Percentiles rank a stretch among this genome's conserved stretches.
Evolutionary conservation across 1,140 invertebrate species (phyloP).

Genomic region (Euura lappo): DNA sequence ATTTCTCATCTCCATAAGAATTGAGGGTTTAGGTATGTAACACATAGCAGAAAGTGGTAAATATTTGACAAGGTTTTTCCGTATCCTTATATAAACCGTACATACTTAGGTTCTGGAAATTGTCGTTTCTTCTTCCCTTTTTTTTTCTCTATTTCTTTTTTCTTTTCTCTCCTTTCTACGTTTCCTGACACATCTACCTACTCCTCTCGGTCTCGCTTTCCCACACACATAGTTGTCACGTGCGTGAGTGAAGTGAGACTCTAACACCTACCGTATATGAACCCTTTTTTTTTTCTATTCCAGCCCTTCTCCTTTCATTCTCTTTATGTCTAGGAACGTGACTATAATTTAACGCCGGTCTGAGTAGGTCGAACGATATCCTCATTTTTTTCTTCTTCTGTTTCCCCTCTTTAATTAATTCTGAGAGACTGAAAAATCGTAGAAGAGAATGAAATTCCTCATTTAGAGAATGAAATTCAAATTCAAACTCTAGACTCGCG

Average conservation of each 20-base stretch:
- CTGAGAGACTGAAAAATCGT: too few species aligned
- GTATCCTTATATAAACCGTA: neutral
- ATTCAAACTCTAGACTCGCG: too few species aligned
- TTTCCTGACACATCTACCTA: too few species aligned
- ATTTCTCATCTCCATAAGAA: too few species aligned
- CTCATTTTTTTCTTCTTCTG: slow-evolving; percentile 15
- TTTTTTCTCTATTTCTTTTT: neutral
- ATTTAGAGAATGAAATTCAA: too few species aligned
- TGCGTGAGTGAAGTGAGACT: neutral
- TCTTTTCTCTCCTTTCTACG: neutral
- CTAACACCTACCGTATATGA: neutral
- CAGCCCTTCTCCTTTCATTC: neutral
- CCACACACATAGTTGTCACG: neutral
- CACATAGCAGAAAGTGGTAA: too few species aligned
- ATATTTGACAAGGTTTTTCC: too few species aligned
- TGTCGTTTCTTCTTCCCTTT: neutral
- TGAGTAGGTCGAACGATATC: neutral
- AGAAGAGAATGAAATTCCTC: too few species aligned
- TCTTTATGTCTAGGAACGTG: neutral
- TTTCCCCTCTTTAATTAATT: neutral
- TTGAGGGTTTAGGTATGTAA: too few species aligned
- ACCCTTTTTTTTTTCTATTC: neutral
- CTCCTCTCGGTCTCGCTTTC: too few species aligned
- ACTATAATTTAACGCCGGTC: neutral
- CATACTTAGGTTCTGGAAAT: neutral